Conservation (phyloP, 2,113 vertebrate species). For the Ifrita kowaldi region DNA sequence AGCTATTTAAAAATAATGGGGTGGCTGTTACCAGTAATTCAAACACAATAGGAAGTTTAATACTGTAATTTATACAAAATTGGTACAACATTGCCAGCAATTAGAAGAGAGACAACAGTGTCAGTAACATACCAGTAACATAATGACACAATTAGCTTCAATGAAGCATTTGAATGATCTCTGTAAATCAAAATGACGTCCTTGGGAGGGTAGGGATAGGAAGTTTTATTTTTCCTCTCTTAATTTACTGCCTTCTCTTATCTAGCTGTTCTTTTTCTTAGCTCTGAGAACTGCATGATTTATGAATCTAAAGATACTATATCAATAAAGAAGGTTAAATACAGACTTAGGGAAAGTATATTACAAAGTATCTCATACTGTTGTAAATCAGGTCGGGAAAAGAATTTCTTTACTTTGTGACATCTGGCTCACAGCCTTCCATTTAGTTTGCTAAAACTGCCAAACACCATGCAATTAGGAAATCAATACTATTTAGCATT, state of each 20-base stretch:
- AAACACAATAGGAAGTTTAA: not conserved
- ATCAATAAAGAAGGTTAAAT: not conserved
- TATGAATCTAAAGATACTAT: not conserved
- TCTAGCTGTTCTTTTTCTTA: not conserved
- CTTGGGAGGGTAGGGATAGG: not conserved
- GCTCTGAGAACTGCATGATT: not conserved
- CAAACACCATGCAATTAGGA: not conserved
- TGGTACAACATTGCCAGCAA: not conserved
- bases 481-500: not conserved
- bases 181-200: not conserved
- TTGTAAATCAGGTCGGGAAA: not conserved
- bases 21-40: not conserved
- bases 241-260: not conserved
- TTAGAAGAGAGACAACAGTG: not conserved
- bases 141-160: not conserved
- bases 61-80: not conserved
- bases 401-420: not conserved
- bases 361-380: not conserved
- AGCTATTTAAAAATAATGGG: not conserved
- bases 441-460: not conserved
- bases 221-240: not conserved
- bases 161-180: not conserved
- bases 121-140: not conserved
- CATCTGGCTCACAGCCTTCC: not conserved
- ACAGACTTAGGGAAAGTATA: not conserved